phyloP scores from a whole-genome alignment of 30 jellyfish, hydroid and myxozoan genomes.

The Calvadosia cruxmelitensis region DNA sequence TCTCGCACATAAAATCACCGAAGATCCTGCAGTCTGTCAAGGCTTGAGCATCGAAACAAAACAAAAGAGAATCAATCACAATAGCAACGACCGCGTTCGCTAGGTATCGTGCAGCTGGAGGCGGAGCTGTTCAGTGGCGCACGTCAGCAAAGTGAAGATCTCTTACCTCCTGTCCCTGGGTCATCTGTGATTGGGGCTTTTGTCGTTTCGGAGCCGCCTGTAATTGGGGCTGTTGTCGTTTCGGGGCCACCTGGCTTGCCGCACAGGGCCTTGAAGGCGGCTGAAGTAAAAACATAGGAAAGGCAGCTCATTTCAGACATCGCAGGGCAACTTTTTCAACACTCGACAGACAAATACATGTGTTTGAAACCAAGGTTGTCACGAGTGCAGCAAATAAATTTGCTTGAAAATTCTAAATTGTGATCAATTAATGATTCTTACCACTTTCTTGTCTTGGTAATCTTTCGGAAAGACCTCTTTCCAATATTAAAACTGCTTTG shows the following conservation, averaged over 20 bases:
- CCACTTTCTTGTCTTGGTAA: no score
- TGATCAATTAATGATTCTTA: no score
- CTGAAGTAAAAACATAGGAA: no score
- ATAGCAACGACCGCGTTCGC: not conserved
- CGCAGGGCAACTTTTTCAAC: no score
- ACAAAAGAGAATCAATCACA: not conserved
- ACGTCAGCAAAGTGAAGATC: not conserved
- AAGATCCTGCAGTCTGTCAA: conserved; percentile 41
- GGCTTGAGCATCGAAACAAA: conserved; percentile 1
- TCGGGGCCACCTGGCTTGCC: not conserved
- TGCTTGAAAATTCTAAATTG: no score
- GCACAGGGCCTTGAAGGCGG: no score
- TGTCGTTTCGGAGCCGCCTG: not conserved
- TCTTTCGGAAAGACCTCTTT: no score
- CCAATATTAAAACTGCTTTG: no score
- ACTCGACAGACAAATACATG: no score
- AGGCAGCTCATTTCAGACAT: no score
- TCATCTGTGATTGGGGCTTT: conserved; percentile 1
- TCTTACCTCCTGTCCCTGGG: conserved; percentile 3
- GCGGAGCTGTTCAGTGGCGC: conserved; percentile 12
- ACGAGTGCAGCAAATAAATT: no score
- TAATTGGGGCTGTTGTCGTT: not conserved
- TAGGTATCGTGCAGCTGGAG: conserved; percentile 29
- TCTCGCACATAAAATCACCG: conserved; percentile 36
- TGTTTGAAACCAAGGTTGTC: no score